These are phyloP conservation scores for Tokudaia muenninki DNA, from an alignment of 2,797 vertebrate species.

Conservation along the genomic window DNA sequence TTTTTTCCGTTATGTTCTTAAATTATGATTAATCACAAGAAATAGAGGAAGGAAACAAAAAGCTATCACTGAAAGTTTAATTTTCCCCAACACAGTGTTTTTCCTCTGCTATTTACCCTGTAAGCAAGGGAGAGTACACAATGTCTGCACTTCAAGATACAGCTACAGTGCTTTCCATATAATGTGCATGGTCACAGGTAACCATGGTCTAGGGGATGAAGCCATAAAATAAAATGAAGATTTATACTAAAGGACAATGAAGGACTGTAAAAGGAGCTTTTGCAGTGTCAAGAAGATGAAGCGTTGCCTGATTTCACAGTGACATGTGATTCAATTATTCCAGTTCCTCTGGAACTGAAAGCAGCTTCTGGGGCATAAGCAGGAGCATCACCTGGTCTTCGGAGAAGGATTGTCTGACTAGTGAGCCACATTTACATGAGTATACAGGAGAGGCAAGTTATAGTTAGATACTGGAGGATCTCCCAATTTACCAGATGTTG, in stretches of 20 bases:
- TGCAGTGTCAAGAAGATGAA: not conserved
- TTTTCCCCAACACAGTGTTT: not conserved
- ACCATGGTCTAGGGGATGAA: not conserved
- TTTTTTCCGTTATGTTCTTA: not conserved
- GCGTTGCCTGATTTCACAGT: not conserved
- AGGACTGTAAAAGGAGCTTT: not conserved
- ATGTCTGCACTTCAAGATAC: not conserved
- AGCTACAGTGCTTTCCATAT: not conserved
- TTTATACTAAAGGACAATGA: not conserved
- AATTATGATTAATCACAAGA: constrained; percentile 18
- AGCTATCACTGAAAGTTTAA: not conserved
- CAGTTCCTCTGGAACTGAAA: not conserved
- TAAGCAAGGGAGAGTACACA: not conserved
- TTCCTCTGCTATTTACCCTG: not conserved
- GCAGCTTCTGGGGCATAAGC: not conserved
- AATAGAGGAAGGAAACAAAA: not conserved
- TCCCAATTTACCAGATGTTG: not conserved
- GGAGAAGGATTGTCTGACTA: not conserved
- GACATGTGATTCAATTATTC: not conserved
- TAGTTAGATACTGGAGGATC: not conserved
- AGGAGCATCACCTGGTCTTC: not conserved
- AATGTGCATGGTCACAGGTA: not conserved
- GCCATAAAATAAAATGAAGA: not conserved
- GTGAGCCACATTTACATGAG: too few relatives aligned
- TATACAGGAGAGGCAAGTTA: not conserved